phyloP scores from a whole-genome alignment of 2,888 invertebrate genomes.

The Drosophila mulleri region DNA sequence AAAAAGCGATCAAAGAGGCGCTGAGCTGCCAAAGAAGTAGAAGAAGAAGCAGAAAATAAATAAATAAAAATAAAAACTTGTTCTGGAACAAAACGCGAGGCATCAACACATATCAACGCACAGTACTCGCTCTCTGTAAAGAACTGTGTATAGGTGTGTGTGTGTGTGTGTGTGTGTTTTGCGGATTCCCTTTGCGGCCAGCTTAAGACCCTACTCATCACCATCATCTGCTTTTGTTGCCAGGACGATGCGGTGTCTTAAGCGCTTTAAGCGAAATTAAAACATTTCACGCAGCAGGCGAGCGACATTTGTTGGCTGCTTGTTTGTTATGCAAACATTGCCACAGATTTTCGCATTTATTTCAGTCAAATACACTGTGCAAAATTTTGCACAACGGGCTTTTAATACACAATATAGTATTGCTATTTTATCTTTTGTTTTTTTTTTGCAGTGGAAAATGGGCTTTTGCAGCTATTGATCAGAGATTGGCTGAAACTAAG shows the following conservation, averaged over 20 bases:
- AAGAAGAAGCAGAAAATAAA: constrained; percentile 28
- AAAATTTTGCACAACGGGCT: background rate
- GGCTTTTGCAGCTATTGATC: no score
- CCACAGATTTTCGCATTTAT: constrained; percentile 44
- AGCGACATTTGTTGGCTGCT: constrained; percentile 35
- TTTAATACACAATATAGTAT: no score
- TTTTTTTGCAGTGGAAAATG: no score
- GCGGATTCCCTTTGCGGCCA: constrained; percentile 58
- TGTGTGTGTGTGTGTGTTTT: constrained; percentile 24
- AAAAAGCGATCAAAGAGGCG: constrained; percentile 75
- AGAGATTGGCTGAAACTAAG: no score
- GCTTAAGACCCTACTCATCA: constrained; percentile 63
- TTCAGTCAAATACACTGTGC: constrained; percentile 28
- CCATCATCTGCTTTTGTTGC: constrained; percentile 58
- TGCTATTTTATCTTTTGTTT: no score
- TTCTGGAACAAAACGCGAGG: constrained; percentile 51
- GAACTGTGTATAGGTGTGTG: background rate
- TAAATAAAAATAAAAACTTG: constrained; percentile 39
- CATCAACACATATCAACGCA: constrained; percentile 53
- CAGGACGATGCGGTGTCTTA: constrained; percentile 64
- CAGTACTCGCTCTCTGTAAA: background rate
- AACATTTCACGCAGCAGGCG: constrained; percentile 72
- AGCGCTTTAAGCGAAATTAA: constrained; percentile 78
- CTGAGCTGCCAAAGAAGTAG: constrained; percentile 55
- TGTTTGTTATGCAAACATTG: constrained; percentile 61